Conservation (phyloP, 2,797 vertebrate species). For the Coregonus suidteri region DNA sequence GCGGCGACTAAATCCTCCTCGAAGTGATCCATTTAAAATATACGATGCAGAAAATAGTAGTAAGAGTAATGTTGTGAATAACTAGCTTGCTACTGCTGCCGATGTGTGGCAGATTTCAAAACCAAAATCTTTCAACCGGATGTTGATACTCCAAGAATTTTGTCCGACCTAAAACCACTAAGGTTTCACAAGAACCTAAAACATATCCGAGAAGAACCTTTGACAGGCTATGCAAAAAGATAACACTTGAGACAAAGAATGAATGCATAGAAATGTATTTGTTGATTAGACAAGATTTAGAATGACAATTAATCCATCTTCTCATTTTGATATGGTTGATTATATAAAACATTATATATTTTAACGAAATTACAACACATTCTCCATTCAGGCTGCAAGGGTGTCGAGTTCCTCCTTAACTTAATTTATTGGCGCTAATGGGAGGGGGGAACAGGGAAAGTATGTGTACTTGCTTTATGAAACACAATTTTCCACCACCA, state of each 20-base stretch:
- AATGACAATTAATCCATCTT: background rate
- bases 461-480: no score
- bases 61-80: background rate
- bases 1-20: conserved; percentile 66
- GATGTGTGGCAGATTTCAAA: background rate
- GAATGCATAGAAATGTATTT: background rate
- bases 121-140: background rate
- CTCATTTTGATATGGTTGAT: background rate
- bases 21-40: conserved; percentile 59
- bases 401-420: no score
- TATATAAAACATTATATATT: background rate
- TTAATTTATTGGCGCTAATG: no score
- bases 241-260: background rate
- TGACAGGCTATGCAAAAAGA: background rate
- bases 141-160: background rate
- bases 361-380: background rate
- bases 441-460: no score
- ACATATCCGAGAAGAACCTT: background rate
- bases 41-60: background rate
- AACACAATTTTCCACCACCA: no score
- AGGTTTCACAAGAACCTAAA: background rate
- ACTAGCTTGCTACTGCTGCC: background rate
- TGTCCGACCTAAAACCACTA: background rate
- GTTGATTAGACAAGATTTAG: background rate
- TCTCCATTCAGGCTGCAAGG: no score